These are phyloP conservation scores for Cichlasoma orientale DNA, from an alignment of 2,797 vertebrate species.

Conservation along the genomic window DNA sequence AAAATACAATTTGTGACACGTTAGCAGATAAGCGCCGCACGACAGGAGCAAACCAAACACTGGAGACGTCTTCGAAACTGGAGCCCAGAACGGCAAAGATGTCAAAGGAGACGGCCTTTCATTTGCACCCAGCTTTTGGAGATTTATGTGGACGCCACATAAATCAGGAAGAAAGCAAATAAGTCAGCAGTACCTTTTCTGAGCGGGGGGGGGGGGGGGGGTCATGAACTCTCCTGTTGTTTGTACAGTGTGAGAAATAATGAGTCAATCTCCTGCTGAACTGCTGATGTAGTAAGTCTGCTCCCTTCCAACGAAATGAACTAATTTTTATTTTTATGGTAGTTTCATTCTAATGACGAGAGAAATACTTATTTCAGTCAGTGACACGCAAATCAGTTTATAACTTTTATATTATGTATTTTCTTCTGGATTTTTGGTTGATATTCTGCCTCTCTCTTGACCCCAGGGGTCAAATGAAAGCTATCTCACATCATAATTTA, in stretches of 20 bases:
- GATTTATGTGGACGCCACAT: neutral
- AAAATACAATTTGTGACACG: neutral
- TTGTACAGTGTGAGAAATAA: too few relatives aligned
- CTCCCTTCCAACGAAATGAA: too few relatives aligned
- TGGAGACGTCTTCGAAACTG: fast-evolving
- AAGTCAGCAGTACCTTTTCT: neutral
- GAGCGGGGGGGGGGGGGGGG: fast-evolving
- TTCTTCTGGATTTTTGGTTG: too few relatives aligned
- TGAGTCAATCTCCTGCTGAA: too few relatives aligned
- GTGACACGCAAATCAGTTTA: too few relatives aligned
- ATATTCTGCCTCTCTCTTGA: too few relatives aligned
- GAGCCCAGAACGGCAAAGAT: neutral
- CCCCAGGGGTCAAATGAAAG: too few relatives aligned
- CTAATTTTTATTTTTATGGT: too few relatives aligned
- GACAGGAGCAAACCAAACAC: neutral
- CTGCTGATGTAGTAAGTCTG: too few relatives aligned
- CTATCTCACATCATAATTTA: neutral
- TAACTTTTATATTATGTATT: too few relatives aligned
- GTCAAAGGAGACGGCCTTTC: neutral
- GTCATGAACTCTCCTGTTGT: neutral
- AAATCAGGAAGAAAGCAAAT: neutral
- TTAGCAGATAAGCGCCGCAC: neutral
- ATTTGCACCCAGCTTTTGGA: neutral
- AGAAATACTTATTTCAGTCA: too few relatives aligned
- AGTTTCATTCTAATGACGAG: too few relatives aligned